Percentiles rank a stretch among this genome's conserved stretches.
These are phyloP conservation scores for Calyptomena viridis DNA, from an alignment of 2,113 vertebrate species.

Conservation along the genomic window DNA sequence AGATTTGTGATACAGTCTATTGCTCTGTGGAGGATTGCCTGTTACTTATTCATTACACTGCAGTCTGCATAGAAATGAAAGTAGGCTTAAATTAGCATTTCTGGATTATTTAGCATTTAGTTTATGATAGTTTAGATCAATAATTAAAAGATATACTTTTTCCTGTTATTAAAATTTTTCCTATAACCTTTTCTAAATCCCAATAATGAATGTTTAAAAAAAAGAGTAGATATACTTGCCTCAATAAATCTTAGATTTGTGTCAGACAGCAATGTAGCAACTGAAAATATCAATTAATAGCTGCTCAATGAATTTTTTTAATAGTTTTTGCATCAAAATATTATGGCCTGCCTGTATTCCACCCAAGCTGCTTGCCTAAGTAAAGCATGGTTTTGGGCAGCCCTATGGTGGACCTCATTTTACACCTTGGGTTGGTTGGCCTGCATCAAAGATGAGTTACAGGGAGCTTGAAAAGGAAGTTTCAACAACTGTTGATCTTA, in stretches of 20 bases:
- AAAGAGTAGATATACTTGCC: background rate
- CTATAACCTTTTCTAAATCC: background rate
- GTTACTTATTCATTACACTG: conserved; percentile 24
- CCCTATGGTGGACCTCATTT: background rate
- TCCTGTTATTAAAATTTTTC: background rate
- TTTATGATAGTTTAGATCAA: conserved; percentile 21
- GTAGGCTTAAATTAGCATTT: conserved; percentile 55
- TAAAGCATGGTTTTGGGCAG: background rate
- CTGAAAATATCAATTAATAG: background rate
- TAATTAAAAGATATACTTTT: conserved; percentile 45
- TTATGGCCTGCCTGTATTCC: background rate
- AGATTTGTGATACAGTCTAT: conserved; percentile 35
- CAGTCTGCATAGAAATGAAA: background rate
- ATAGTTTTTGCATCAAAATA: background rate
- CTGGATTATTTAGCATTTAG: conserved; percentile 31
- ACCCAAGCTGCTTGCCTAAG: background rate
- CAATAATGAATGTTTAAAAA: background rate
- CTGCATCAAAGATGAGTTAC: background rate
- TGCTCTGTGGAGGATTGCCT: conserved; percentile 42
- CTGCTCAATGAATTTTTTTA: background rate
- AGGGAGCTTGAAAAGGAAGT: background rate
- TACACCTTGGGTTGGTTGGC: no score
- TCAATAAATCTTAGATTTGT: background rate
- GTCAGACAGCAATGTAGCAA: background rate
- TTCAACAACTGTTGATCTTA: background rate